phyloP scores from a whole-genome alignment of 2,797 vertebrate genomes.

The Chrosomus eos region DNA sequence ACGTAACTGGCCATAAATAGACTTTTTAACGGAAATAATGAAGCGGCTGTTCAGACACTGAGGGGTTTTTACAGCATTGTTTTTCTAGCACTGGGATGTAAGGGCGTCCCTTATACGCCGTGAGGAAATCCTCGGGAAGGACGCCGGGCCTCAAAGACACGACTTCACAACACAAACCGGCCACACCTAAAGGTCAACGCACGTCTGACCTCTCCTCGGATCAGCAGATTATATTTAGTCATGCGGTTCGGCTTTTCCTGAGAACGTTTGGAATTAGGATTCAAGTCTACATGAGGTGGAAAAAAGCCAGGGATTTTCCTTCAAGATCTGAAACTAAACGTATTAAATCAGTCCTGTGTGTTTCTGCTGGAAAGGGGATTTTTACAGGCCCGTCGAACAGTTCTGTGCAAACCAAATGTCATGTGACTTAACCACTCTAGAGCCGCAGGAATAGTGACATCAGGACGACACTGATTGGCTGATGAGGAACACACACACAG shows the following conservation, averaged over 20 bases:
- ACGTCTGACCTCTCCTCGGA: conserved; percentile 55
- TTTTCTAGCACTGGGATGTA: conserved; percentile 47
- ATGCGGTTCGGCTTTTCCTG: conserved; percentile 56
- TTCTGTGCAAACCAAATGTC: neutral
- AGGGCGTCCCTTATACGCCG: conserved; percentile 55
- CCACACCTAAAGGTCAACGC: conserved; percentile 52
- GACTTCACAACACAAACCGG: conserved; percentile 32
- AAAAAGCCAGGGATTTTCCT: neutral
- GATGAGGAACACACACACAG: neutral
- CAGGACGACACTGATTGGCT: neutral
- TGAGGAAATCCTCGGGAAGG: conserved; percentile 69
- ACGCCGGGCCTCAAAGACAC: conserved; percentile 42
- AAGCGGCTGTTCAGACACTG: conserved; percentile 50
- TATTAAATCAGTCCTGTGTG: neutral
- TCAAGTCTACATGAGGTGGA: neutral
- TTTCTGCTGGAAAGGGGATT: neutral
- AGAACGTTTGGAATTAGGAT: neutral
- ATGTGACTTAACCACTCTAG: neutral
- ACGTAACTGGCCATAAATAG: conserved; percentile 52
- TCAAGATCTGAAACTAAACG: neutral
- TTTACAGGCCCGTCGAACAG: neutral
- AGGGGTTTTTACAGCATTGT: conserved; percentile 65
- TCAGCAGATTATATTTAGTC: conserved; percentile 70
- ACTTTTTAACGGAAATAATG: conserved; percentile 58
- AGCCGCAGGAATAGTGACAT: neutral